Evolutionary conservation across 2,888 invertebrate genomes (phyloP).

Genomic region (Hirtodrosophila histrioides): DNA sequence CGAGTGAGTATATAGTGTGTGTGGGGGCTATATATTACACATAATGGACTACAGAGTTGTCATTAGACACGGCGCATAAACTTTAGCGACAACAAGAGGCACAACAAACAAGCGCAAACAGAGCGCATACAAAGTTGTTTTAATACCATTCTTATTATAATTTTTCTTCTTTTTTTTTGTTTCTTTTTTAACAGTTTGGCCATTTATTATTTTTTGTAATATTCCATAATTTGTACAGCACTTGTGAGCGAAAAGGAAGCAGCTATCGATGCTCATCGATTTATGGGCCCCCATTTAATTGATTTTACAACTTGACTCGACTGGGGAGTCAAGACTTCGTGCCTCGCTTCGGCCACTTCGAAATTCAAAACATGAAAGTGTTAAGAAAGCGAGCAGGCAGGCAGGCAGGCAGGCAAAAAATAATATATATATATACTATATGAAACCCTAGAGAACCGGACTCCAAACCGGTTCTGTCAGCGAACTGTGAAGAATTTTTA

Average conservation of each 20-base stretch:
- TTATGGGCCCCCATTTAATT: conserved; percentile 65
- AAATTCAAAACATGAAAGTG: conserved; percentile 76
- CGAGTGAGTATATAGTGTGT: conserved; percentile 6
- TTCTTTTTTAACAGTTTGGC: neutral
- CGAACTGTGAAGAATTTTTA: conserved; percentile 76
- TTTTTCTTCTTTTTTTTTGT: conserved; percentile 1
- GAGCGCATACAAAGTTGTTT: conserved; percentile 48
- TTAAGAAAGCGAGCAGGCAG: conserved; percentile 60
- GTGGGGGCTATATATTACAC: conserved; percentile 51
- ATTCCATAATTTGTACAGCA: conserved; percentile 54
- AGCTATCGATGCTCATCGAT: conserved; percentile 34
- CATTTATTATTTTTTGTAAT: conserved; percentile 28
- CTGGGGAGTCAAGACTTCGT: conserved; percentile 20
- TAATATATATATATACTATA: neutral
- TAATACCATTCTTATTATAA: conserved; percentile 6
- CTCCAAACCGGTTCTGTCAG: conserved; percentile 72
- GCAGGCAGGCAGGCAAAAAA: conserved; percentile 28
- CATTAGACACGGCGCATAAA: conserved; percentile 75
- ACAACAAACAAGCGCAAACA: conserved; percentile 44
- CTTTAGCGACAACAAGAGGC: conserved; percentile 27
- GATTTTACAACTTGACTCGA: conserved; percentile 56
- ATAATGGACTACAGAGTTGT: conserved; percentile 71
- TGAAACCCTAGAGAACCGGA: conserved; percentile 61
- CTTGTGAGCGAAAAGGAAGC: conserved; percentile 30
- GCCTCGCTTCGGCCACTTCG: conserved; percentile 19